A percentile compares a stretch with the other conserved stretches of the same genome.
These are phyloP conservation scores for Bradysia coprophila DNA, from an alignment of 1,140 invertebrate species.

Conservation along the genomic window DNA sequence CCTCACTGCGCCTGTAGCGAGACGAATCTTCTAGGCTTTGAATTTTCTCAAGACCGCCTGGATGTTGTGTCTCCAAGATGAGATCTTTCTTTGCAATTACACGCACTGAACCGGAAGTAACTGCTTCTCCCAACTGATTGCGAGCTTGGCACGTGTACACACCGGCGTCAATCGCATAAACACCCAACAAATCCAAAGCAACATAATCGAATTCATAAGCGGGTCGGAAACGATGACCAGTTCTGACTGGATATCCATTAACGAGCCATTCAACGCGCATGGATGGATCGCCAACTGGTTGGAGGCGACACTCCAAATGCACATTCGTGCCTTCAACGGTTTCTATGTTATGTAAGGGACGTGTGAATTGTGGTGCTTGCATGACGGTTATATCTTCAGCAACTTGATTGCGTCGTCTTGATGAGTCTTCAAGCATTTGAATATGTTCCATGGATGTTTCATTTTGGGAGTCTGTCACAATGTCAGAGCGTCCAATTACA, in stretches of 20 bases:
- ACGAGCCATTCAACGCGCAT: conserved; percentile 97
- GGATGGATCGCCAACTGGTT: conserved; percentile 84
- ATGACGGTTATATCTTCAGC: conserved; percentile 60
- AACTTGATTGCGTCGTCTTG: conserved; percentile 44
- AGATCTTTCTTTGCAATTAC: conserved; percentile 79
- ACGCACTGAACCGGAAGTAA: conserved; percentile 73
- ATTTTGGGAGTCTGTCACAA: conserved; percentile 86
- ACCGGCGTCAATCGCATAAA: conserved; percentile 92
- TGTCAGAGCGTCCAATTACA: conserved; percentile 62
- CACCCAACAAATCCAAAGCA: conserved; percentile 83
- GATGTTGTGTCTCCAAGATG: conserved; percentile 67
- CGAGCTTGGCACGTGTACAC: conserved; percentile 85
- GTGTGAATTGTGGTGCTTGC: conserved; percentile 71
- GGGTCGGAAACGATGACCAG: conserved; percentile 85
- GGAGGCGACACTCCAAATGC: conserved; percentile 79
- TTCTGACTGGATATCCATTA: conserved; percentile 74
- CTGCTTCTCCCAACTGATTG: conserved; percentile 85
- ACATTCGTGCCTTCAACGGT: conserved; percentile 83
- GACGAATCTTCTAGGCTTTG: conserved; percentile 79
- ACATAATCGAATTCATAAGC: conserved; percentile 97
- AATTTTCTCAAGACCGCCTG: conserved; percentile 73
- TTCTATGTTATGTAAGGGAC: conserved; percentile 76
- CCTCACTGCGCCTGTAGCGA: conserved; percentile 62
- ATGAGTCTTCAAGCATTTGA: conserved; percentile 79
- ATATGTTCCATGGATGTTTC: conserved; percentile 90